Evolutionary conservation across 2,797 vertebrate genomes (phyloP).

Genomic region (Thunnus albacares): DNA sequence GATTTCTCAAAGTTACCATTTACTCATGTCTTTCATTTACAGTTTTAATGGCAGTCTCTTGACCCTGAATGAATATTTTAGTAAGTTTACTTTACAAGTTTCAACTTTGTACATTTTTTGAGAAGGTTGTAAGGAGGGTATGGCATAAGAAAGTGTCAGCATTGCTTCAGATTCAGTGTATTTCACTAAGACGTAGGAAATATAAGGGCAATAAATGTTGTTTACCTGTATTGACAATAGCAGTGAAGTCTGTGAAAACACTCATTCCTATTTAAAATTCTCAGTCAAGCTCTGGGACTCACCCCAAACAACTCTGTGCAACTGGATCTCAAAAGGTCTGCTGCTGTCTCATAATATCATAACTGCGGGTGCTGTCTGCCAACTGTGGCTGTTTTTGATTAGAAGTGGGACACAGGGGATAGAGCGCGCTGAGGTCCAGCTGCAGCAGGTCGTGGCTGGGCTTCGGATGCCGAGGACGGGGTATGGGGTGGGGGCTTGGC

Average conservation of each 20-base stretch:
- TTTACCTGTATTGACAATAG: constrained; percentile 23
- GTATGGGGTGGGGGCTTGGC: constrained; percentile 39
- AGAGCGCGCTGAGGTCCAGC: constrained; percentile 58
- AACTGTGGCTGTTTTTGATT: constrained; percentile 70
- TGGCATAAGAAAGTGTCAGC: background rate
- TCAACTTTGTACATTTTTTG: background rate
- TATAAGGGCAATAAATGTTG: constrained; percentile 3
- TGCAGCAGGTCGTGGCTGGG: constrained; percentile 53
- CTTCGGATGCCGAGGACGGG: background rate
- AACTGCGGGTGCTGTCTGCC: constrained; percentile 65
- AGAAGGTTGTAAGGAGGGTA: background rate
- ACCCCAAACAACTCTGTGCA: constrained; percentile 60
- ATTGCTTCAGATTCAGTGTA: background rate
- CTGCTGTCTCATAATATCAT: constrained; percentile 71
- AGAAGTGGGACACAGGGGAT: constrained; percentile 61
- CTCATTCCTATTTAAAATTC: constrained; percentile 51
- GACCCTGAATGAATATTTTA: background rate
- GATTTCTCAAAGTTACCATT: background rate
- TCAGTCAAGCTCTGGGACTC: constrained; percentile 42
- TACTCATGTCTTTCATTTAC: background rate
- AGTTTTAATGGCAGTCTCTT: no score
- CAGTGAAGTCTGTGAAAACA: constrained; percentile 13
- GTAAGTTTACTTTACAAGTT: background rate
- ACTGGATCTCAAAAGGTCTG: constrained; percentile 55
- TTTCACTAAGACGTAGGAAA: background rate